Evolutionary conservation across 2,888 invertebrate genomes (phyloP).

Genomic region (Macrophya alboannulata): DNA sequence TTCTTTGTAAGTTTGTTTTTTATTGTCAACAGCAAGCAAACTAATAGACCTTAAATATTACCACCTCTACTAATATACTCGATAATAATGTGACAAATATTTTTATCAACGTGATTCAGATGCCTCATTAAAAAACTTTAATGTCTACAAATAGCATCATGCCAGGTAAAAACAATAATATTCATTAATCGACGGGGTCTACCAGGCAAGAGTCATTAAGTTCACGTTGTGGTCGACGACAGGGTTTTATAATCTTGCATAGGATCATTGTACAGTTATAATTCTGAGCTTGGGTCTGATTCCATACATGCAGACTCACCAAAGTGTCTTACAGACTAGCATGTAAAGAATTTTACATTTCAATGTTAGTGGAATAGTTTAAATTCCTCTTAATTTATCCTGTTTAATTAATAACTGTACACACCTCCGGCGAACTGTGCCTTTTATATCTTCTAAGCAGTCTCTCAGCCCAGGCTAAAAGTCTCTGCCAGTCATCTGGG

Average conservation of each 20-base stretch:
- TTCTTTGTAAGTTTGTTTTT: background rate
- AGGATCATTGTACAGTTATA: conserved; percentile 21
- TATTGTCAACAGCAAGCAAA: conserved; percentile 22
- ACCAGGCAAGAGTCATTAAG: conserved; percentile 28
- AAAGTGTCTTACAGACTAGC: conserved; percentile 75
- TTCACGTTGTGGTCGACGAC: background rate
- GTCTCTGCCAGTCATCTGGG: conserved; percentile 92
- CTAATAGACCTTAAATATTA: conserved; percentile 26
- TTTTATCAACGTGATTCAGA: background rate
- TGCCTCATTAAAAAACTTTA: background rate
- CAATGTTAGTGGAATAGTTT: conserved; percentile 33
- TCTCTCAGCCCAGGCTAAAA: conserved; percentile 92
- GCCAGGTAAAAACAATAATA: background rate
- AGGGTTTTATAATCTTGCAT: conserved; percentile 11
- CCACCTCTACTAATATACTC: conserved; percentile 8
- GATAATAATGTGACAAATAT: background rate
- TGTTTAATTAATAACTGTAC: conserved; percentile 58
- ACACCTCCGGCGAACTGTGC: conserved; percentile 76
- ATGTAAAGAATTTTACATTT: conserved; percentile 66
- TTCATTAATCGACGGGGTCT: background rate
- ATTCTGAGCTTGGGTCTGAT: conserved; percentile 25
- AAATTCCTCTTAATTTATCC: conserved; percentile 1
- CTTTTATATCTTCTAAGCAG: conserved; percentile 81
- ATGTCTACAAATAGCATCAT: conserved; percentile 35
- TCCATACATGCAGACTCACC: conserved; percentile 70